Evolutionary conservation across 2,113 vertebrate genomes (phyloP), one percentile per base, ranked within the genome.

Genomic region (Symphodus melops): DNA sequence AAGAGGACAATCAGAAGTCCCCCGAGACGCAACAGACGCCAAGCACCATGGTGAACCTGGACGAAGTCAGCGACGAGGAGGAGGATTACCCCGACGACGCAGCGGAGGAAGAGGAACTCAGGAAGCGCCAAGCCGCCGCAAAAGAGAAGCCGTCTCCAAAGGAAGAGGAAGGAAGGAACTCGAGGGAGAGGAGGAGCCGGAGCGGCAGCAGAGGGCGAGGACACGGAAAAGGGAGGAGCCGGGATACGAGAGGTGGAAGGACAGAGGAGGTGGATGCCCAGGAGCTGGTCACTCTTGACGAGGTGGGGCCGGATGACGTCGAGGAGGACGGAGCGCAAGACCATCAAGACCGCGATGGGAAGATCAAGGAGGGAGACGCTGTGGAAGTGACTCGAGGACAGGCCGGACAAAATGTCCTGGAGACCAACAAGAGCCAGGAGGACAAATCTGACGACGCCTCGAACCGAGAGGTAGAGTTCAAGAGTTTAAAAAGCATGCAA

Each of bases 201-300:
- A 49, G 57, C 16, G 42, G 65, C 3, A 55, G 42, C 13, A 58
- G 28, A 9, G 20, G 61, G 46, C 8, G 55, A 19, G 10, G 37
- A 33, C 44, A 9, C 8, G 80, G 51, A 74, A 79, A 25, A 78
- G 41, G 13, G 41, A 37, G 14, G 36, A 8, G 19, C 3, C 1
- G 21, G 48, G 13, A 60, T 10, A 44, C 1, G 42, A 44, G 12
- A 44, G 12, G 13, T 5, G 42, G 11, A 14, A 44, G 13, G 21
- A 70, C 17, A 17, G 8, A 36, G 2, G 49, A 0, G 6, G 81
- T 81, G 0, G 81, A 91, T 10, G n/a, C 49, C 0, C 77, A 86
- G 54, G 69, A 86, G 62, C 70, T 93, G 63, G 75, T 93, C 60
- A 93, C 90, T 14, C 65, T 94, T 37, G 91, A 93, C 63, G 91